Base-by-base conservation (phyloP, 2,797 vertebrate genomes). In the Salarias fasciatus region DNA sequence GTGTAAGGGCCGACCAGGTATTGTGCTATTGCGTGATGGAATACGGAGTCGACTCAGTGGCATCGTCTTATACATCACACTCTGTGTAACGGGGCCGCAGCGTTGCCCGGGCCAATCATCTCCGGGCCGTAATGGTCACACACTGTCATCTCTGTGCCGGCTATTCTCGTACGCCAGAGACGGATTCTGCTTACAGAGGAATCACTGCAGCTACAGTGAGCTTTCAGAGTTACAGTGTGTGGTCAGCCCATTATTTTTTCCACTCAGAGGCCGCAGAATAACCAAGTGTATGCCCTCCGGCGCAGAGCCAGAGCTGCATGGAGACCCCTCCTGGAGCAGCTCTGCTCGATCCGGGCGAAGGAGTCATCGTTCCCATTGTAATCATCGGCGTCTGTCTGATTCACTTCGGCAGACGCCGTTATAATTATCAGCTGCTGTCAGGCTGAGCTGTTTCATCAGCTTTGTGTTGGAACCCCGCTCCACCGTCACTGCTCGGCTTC, bases 211-310 rank as follows among this genome's bases (percentile, higher is more conserved):
- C 82, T 70, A 70, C 81, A 83, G 73, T 65, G 72, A 86, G 87
- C 84, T 83, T 51, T 83, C 68, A 47, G 67, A 77, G 72, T 75
- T 86, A 57, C 76, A 82, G 65, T 80, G 77, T 83, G 86, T 84
- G 85, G 84, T 84, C 86, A 87, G 74, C 54, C 75, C 77, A 76
- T 89, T 86, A 79, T 77, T 88, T 80, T 86, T 75, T 55, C 73
- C 33, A 68, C 77, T 73, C 63, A 54, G 68, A 81, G 56, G 62
- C 58, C 63, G 68, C 42, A 46, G 69, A 69, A 42, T 35, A 73
- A 48, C 50, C 63, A 52, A 65, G 69, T 48, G 62, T 55, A 67
- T 73, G 63, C 70, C 80, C 63, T 79, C 45, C 54, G 75, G 63
- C 72, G 41, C 49, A 28, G 37, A 62, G 49, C 55, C 62, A 6